Conservation (phyloP, 2,113 vertebrate species). For the Ovibos moschatus region DNA sequence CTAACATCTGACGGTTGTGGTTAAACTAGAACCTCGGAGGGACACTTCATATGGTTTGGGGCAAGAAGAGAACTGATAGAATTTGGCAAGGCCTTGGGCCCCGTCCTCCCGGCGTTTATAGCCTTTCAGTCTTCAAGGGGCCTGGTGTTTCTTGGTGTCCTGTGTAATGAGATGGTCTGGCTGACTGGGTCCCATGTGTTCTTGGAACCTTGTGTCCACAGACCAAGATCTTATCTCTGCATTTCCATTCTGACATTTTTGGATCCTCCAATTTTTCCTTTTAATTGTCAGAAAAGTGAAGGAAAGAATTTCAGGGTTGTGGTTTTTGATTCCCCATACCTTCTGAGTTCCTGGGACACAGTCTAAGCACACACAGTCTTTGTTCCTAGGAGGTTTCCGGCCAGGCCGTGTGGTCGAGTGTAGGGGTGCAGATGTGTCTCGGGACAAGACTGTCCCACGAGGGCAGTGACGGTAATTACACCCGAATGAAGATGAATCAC, state of each 20-base stretch:
- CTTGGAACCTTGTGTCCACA: fast-evolving
- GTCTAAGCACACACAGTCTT: neutral
- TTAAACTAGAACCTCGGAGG: neutral
- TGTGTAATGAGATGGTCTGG: fast-evolving
- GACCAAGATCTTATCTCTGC: neutral
- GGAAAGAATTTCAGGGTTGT: neutral
- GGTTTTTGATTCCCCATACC: neutral
- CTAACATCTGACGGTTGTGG: fast-evolving
- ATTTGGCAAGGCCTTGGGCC: no score
- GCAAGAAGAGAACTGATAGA: neutral
- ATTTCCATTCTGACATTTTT: neutral
- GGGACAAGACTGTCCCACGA: neutral
- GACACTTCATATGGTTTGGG: neutral
- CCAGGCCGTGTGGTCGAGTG: fast-evolving
- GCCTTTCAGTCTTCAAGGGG: neutral
- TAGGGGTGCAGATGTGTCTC: neutral
- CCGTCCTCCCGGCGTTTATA: fast-evolving
- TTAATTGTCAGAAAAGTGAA: neutral
- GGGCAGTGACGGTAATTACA: neutral
- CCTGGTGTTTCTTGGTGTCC: fast-evolving
- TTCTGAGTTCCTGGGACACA: neutral
- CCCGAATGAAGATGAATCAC: fast-evolving
- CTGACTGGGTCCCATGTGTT: fast-evolving
- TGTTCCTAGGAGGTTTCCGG: neutral
- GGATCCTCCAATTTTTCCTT: neutral